Conservation (phyloP, 2,888 invertebrate species). For the Eupithecia insigniata region DNA sequence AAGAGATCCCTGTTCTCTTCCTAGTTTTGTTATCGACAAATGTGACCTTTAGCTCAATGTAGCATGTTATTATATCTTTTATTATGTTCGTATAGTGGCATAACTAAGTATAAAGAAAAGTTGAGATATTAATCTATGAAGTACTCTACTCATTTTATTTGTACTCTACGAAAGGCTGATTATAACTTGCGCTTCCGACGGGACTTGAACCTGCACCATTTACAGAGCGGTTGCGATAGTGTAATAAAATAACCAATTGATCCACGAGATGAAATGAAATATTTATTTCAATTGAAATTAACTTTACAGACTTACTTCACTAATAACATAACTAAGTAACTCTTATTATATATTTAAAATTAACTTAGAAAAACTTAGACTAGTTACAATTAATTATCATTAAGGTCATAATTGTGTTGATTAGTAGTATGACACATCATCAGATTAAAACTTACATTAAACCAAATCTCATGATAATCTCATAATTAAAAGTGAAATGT, state of each 20-base stretch:
- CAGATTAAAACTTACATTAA: neutral
- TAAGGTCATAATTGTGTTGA: too few species aligned
- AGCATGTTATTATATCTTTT: neutral
- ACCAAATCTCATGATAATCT: neutral
- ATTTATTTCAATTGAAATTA: too few species aligned
- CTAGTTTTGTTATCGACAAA: neutral
- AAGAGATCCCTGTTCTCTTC: neutral
- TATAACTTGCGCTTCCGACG: neutral
- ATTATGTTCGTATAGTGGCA: neutral
- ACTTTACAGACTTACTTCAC: too few species aligned
- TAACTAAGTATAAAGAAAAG: neutral
- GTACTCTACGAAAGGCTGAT: neutral
- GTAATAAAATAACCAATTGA: neutral
- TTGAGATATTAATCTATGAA: neutral
- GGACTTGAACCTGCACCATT: neutral
- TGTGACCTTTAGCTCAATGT: neutral
- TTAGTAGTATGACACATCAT: neutral
- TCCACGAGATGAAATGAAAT: too few species aligned
- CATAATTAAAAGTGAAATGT: neutral
- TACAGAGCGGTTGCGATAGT: neutral
- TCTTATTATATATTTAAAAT: too few species aligned
- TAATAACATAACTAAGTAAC: too few species aligned
- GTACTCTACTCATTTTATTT: neutral
- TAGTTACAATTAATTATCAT: too few species aligned
- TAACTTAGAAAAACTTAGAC: too few species aligned